Evolutionary conservation across 1,140 invertebrate species (phyloP), one percentile per base, ranked within the genome.

Genomic region (Pectinophora gossypiella): DNA sequence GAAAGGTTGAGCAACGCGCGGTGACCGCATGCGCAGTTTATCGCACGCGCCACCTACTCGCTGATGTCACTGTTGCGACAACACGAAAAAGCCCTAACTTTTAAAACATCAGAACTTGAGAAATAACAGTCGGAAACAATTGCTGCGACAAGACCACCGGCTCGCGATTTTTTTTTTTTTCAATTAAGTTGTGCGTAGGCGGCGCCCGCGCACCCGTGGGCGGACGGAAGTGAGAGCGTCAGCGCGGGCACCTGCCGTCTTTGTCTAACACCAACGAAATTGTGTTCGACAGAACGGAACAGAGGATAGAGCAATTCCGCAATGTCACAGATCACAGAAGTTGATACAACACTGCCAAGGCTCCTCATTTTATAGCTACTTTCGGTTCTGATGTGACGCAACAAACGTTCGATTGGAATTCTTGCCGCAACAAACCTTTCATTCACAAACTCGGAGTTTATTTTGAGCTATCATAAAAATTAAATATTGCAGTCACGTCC

Each of bases 201-300:
- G 71, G 73, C 75, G 71, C 71, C 64, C 56, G 71, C 63, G 63
- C 56, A 59, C 65, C 60, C 72, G 83, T 87, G 69, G 83, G 83
- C 83, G 81, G 83, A 78, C 83, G 83, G 83, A 86, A 87, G 81
- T 83, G 79, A 83, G 81, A 85, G 83, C 77, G 55, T 68, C 54
- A 62, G 54, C 64, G 63, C 68, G 65, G 59, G 62, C 44, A 56
- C 66, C 52, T 63, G 62, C 47, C 61, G 48, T 83, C 77, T 68
- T 76, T 75, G 64, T 84, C 80, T 81, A 73, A 72, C 79, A 47
- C 19, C 32, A 48, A 45, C 23, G 62, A 67, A 59, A 46, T 47
- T 36, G 38, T 48, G 59, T 67, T 53, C 60, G 68, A 42, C 16
- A 58, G 64, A 68, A 72, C 52, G 64, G 69, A 53, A 71, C 47